A percentile compares a stretch with the other conserved stretches of the same genome.
phyloP scores from a whole-genome alignment of 1,140 invertebrate species.

The Euura lappo region DNA sequence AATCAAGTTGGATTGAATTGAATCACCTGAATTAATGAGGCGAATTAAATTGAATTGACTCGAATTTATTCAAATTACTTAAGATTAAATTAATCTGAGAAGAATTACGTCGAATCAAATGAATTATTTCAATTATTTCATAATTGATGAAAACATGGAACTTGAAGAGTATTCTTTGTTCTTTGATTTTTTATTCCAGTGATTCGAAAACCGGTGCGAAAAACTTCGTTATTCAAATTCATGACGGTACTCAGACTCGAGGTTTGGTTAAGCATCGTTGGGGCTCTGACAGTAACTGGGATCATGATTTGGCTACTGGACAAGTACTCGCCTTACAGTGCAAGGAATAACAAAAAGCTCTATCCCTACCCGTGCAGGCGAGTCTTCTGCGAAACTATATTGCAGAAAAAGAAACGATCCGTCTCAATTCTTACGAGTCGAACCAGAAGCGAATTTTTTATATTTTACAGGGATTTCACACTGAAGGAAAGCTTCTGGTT shows the following conservation, averaged over 20 bases:
- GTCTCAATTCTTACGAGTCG: neutral
- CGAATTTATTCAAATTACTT: too few relatives aligned
- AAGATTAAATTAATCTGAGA: too few relatives aligned
- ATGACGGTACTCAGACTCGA: constrained; percentile 88
- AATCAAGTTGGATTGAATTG: too few relatives aligned
- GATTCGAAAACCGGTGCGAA: constrained; percentile 81
- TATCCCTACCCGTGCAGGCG: constrained; percentile 85
- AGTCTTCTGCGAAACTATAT: constrained; percentile 9
- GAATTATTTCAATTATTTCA: too few relatives aligned
- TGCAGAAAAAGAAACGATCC: constrained; percentile 13
- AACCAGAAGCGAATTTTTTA: constrained; percentile 2
- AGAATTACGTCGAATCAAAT: too few relatives aligned
- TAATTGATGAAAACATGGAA: too few relatives aligned
- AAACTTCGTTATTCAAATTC: constrained; percentile 89
- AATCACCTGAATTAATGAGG: too few relatives aligned
- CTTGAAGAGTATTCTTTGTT: too few relatives aligned
- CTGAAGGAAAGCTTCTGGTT: constrained; percentile 94
- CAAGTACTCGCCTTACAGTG: constrained; percentile 88
- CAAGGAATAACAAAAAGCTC: constrained; percentile 80
- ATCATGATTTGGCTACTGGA: constrained; percentile 89
- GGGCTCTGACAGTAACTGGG: constrained; percentile 80
- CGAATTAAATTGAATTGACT: too few relatives aligned
- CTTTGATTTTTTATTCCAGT: constrained; percentile 60
- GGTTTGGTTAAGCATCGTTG: constrained; percentile 89
- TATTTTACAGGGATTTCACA: constrained; percentile 75